Evolutionary conservation across 2,888 invertebrate species (phyloP), one percentile per base, ranked within the genome.

Genomic region (Apoda limacodes): DNA sequence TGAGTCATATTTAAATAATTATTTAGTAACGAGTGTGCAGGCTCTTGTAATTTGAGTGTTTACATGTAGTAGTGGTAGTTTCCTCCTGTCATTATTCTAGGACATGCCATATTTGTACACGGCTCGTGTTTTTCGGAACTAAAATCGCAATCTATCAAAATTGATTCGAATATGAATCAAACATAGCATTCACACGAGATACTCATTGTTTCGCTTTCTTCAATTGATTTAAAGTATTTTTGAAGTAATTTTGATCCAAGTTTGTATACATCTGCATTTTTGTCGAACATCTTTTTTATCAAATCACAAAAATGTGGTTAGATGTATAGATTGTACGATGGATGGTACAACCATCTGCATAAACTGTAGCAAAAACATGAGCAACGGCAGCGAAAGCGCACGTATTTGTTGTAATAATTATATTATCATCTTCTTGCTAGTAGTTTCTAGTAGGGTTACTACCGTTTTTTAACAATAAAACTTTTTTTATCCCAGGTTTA

Each of bases 371-470:
- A 27, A 27, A 19, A 12, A 19, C 19, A 19, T 27, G 27, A 19
- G 27, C 27, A 27, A 27, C 27, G 12, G 27, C 27, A 19, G 17
- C 27, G 20, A 27, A 27, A 27, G 27, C 27, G 13, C 27, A 27
- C 17, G 27, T 27, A 13, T 27, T 27, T 12, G 26, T 26, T 26
- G 19, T 26, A 19, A 26, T 17, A 26, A 19, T 26, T 17, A 17
- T 19, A 12, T 26, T 19, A 26, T 17, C 19, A 26, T 19, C 26
- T 17, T 15, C 19, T 26, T 19, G 15, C 19, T n/a, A n/a, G n/a
- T n/a, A n/a, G n/a, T n/a, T n/a, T n/a, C n/a, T n/a, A n/a, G n/a
- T n/a, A n/a, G 19, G 17, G 19, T 15, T 26, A 26, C 17, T 26
- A 15, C 26, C 26, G 12, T 26, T 24, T 12, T 13, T 12, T 24